Evolutionary conservation across 2,888 invertebrate genomes (phyloP), one percentile per base, ranked within the genome.

Genomic region (Pollenia griseotomentosa): DNA sequence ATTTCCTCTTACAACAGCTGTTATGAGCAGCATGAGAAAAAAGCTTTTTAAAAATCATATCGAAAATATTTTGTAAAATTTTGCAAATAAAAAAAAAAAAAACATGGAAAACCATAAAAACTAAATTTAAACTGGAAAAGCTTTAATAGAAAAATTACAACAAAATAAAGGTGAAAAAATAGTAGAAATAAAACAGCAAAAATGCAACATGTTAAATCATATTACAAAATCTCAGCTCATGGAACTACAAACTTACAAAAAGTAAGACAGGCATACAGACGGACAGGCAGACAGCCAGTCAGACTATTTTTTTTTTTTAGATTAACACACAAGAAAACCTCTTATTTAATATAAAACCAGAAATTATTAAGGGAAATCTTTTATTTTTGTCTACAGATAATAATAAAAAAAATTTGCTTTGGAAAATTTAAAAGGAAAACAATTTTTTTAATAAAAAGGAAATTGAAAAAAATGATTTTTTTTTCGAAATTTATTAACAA

Each of bases 161-260:
- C 48, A 63, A 71, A 33, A 12, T 48, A 68, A 75, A 53, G n/a
- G 44, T 61, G 61, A 75, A 19, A 63, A 2, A 65, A 53, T 46
- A 48, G 42, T 16, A 14, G 53, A 19, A 70, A 55, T n/a, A 77
- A 53, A 48, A 74, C 73, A 74, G 55, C 48, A 79, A 83, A 79
- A 86, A 51, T 80, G 70, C 79, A 86, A 83, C 86, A 86, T 65
- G 77, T 83, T 78, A 83, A 83, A 63, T 78, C 82, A 86, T 82
- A 82, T 82, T 86, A 82, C 85, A 86, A 86, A 82, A 78, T 73
- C 63, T 77, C 66, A 53, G 12, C 16, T 63, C n/a, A n/a, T n/a
- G 23, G 42, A 23, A 42, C 57, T 55, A 53, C 63, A 12, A 19
- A 19, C 40, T 12, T 2, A 42, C 53, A 53, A 14, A 53, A 14